These are phyloP conservation scores for Scylla paramamosain DNA, from an alignment of 1,140 invertebrate species.

Conservation along the genomic window DNA sequence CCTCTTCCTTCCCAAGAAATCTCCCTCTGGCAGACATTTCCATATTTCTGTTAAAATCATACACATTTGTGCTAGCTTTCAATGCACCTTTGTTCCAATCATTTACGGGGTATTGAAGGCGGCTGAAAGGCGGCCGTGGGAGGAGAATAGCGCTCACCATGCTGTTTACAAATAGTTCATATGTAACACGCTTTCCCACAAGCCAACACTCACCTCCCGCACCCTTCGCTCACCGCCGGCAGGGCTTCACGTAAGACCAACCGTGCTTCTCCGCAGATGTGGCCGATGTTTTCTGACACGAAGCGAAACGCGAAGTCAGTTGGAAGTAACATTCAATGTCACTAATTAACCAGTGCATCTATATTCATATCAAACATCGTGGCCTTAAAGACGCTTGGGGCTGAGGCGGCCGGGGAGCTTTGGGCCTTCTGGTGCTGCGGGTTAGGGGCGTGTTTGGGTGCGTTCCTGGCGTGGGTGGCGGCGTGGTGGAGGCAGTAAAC, in stretches of 20 bases:
- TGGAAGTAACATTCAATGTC: constrained; percentile 76
- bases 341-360: constrained; percentile 77
- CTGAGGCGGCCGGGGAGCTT: no score
- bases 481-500: constrained; percentile 44
- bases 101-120: constrained; percentile 77
- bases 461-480: no score
- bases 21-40: constrained; percentile 62
- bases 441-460: no score
- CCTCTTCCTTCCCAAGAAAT: constrained; percentile 39
- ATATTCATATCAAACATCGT: constrained; percentile 77
- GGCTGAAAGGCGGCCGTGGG: constrained; percentile 70
- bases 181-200: constrained; percentile 72
- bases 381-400: no score
- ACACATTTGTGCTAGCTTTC: constrained; percentile 73
- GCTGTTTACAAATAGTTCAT: constrained; percentile 77
- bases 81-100: constrained; percentile 74
- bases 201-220: constrained; percentile 28
- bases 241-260: no score
- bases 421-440: background rate
- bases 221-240: constrained; percentile 52
- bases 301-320: constrained; percentile 69
- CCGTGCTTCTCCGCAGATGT: no score
- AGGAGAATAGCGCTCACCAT: constrained; percentile 73
- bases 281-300: constrained; percentile 61
- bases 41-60: constrained; percentile 77